Evolutionary conservation across 2,888 invertebrate species (phyloP).

Genomic region (Periphyllus acericola): DNA sequence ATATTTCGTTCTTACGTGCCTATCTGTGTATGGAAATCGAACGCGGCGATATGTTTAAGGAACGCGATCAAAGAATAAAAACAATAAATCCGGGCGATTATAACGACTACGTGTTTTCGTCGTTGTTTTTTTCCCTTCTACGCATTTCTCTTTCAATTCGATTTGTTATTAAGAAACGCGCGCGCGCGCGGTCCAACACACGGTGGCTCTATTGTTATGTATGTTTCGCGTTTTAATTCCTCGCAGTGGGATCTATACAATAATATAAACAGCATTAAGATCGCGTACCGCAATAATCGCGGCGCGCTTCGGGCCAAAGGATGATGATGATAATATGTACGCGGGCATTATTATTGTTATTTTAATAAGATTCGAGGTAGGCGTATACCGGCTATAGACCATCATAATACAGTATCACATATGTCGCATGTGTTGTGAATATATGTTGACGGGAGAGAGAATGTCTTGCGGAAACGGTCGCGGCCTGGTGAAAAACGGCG

Average conservation of each 20-base stretch:
- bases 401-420: too few relatives aligned
- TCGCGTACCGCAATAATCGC: not conserved
- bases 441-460: too few relatives aligned
- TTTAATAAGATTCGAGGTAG: not conserved
- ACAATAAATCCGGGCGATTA: not conserved
- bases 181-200: not conserved
- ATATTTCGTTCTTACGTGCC: too few relatives aligned
- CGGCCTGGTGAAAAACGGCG: too few relatives aligned
- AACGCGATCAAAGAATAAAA: constrained; percentile 1
- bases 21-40: not conserved
- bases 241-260: not conserved
- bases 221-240: not conserved
- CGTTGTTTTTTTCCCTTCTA: not conserved
- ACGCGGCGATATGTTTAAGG: not conserved
- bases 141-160: not conserved
- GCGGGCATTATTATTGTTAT: not conserved
- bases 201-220: not conserved
- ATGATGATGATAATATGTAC: not conserved
- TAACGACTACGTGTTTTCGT: not conserved
- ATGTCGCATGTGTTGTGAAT: too few relatives aligned
- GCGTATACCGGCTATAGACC: too few relatives aligned
- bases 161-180: not conserved
- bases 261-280: not conserved
- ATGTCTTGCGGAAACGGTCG: too few relatives aligned
- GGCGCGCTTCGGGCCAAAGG: not conserved